Evolutionary conservation across 2,797 vertebrate genomes (phyloP).

Genomic region (Scomberomorus guttatus): DNA sequence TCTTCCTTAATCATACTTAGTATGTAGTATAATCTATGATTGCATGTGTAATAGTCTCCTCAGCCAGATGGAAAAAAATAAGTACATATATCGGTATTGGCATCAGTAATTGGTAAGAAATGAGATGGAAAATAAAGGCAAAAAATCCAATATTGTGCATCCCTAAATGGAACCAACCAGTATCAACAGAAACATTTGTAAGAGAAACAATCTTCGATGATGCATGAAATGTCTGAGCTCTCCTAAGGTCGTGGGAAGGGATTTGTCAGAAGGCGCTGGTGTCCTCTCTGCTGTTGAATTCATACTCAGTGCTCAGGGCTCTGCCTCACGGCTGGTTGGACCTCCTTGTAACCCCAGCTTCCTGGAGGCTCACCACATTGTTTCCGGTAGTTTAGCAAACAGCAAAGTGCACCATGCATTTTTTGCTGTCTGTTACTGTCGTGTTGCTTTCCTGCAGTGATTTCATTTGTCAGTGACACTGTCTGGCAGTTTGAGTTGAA

Average conservation of each 20-base stretch:
- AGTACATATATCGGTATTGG: too few species aligned
- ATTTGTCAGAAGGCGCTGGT: constrained; percentile 12
- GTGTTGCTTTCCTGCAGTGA: constrained; percentile 14
- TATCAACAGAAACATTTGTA: constrained; percentile 32
- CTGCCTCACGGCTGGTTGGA: constrained; percentile 10
- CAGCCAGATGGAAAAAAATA: too few species aligned
- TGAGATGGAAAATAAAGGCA: too few species aligned
- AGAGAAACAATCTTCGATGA: constrained; percentile 30
- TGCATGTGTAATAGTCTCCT: too few species aligned
- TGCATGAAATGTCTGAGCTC: constrained; percentile 37
- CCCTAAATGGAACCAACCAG: too few species aligned
- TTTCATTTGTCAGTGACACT: constrained; percentile 19
- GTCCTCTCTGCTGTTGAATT: constrained; percentile 42
- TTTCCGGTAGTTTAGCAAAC: constrained; percentile 74
- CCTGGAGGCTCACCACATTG: constrained; percentile 57
- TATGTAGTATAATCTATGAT: too few species aligned
- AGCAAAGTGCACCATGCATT: constrained; percentile 35
- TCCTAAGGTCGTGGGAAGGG: constrained; percentile 69
- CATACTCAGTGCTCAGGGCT: background rate
- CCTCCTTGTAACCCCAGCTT: constrained; percentile 43
- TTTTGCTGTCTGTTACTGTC: constrained; percentile 21
- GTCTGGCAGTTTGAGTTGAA: constrained; percentile 4
- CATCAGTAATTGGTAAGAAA: too few species aligned
- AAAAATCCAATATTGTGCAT: too few species aligned
- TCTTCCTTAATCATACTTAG: too few species aligned